Evolutionary conservation across 2,888 invertebrate species (phyloP).

Genomic region (Smittia sp.): DNA sequence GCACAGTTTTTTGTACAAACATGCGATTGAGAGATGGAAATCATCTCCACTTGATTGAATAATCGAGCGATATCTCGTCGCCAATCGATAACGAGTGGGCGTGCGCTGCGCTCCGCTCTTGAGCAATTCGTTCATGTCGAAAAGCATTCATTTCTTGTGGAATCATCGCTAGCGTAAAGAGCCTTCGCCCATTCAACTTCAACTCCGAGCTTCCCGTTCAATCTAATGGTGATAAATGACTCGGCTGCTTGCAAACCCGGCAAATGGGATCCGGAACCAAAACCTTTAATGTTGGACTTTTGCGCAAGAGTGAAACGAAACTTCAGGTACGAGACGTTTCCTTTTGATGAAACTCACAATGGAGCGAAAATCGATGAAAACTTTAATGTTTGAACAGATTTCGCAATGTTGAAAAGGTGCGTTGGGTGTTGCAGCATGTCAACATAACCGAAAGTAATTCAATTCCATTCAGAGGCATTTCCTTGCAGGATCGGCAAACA

Average conservation of each 20-base stretch:
- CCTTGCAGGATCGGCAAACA: too few species aligned
- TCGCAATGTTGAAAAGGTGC: not conserved
- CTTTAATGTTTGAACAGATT: not conserved
- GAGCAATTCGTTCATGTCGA: not conserved
- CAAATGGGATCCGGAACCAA: not conserved
- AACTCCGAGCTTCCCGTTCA: not conserved
- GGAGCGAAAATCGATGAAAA: not conserved
- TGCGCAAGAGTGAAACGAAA: not conserved
- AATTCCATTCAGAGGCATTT: too few species aligned
- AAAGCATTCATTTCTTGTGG: not conserved
- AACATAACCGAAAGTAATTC: not conserved
- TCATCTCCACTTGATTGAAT: not conserved
- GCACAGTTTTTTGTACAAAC: not conserved
- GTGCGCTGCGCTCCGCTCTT: not conserved
- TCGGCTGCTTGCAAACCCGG: not conserved
- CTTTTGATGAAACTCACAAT: not conserved
- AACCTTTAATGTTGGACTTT: not conserved
- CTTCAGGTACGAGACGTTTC: not conserved
- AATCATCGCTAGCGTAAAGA: not conserved
- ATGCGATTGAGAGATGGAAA: not conserved
- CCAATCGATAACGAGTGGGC: slow-evolving; percentile 4
- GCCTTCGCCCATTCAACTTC: not conserved
- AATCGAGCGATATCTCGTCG: not conserved
- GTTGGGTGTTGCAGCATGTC: not conserved
- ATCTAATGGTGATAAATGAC: slow-evolving; percentile 7